Conservation (phyloP, 1,140 invertebrate genomes). For the Trissolcus basalis region DNA sequence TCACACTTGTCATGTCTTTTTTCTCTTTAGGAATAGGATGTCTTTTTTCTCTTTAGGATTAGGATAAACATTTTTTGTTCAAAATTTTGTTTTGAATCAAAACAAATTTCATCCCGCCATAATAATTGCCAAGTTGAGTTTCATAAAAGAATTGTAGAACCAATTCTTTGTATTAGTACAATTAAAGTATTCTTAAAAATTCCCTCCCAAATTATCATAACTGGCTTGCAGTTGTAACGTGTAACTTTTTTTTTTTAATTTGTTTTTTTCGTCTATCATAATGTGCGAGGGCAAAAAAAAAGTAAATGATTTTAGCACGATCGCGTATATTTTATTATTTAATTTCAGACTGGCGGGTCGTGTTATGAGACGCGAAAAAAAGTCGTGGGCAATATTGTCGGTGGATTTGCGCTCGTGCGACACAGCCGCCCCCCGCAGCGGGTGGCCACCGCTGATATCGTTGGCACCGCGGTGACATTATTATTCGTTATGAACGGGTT, state of each 20-base stretch:
- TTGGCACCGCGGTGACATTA: conserved; percentile 72
- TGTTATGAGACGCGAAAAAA: conserved; percentile 75
- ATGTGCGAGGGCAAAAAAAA: conserved; percentile 21
- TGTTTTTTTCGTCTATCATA: background rate
- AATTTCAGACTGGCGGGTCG: conserved; percentile 68
- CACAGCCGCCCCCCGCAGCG: conserved; percentile 24
- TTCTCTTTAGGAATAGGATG: no score
- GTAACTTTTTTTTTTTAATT: background rate
- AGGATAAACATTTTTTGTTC: no score
- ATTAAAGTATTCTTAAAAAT: no score
- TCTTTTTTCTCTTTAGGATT: no score
- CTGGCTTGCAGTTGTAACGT: no score
- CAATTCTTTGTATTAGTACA: no score
- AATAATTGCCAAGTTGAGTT: no score
- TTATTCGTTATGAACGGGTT: conserved; percentile 77
- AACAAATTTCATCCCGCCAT: no score
- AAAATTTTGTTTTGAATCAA: no score
- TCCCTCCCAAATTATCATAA: no score
- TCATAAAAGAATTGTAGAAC: no score
- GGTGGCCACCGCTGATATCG: conserved; percentile 49
- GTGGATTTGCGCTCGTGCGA: conserved; percentile 68
- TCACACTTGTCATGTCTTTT: no score
- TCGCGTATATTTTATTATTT: conserved; percentile 75
- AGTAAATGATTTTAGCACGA: conserved; percentile 10
- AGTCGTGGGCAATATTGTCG: conserved; percentile 73